Evolutionary conservation across 2,888 invertebrate species (phyloP), one percentile per base, ranked within the genome.

Genomic region (Xestia sexstrigata): DNA sequence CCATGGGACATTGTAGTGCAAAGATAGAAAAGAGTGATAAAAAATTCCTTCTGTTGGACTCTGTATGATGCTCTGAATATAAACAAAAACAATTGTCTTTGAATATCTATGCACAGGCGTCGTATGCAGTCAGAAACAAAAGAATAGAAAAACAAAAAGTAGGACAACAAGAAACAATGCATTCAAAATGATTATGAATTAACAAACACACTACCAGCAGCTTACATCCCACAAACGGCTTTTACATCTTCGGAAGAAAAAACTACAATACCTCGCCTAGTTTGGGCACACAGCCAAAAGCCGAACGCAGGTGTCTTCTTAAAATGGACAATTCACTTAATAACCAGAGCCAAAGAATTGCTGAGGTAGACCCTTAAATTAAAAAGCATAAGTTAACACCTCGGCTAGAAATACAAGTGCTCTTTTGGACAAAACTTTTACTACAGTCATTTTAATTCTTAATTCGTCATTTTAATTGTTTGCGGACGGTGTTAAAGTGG

Each of bases 231-330:
- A 67, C 74, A 62, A 78, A 71, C 68, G 30, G 39, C 49, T 73
- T 71, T 74, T 62, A 74, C 69, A 78, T 71, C 35, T 39, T 30
- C 26, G 20, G 67, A 81, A 23, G 70, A 85, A 82, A 76, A 65
- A n/a, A 79, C 47, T 30, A 77, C 76, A 77, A 76, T 49, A 66
- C 70, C 76, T 70, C 80, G 63, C 55, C 75, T 74, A 82, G 81
- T 75, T 73, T 72, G 84, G 91, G 91, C 91, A 89, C 75, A 60
- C 35, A 81, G 91, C 91, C 91, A 91, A 91, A 87, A 81, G 68
- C 65, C 81, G 67, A 74, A 83, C 85, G 70, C 91, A 91, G 91
- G 91, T 90, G 91, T 83, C 88, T 85, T 77, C 77, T 81, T 88
- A 90, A 84, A 89, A 89, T 86, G 87, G 86, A 83, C 84, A 81